These are phyloP conservation scores for Drosophila neoperkinsi DNA, from an alignment of 2,888 invertebrate species.

Conservation along the genomic window DNA sequence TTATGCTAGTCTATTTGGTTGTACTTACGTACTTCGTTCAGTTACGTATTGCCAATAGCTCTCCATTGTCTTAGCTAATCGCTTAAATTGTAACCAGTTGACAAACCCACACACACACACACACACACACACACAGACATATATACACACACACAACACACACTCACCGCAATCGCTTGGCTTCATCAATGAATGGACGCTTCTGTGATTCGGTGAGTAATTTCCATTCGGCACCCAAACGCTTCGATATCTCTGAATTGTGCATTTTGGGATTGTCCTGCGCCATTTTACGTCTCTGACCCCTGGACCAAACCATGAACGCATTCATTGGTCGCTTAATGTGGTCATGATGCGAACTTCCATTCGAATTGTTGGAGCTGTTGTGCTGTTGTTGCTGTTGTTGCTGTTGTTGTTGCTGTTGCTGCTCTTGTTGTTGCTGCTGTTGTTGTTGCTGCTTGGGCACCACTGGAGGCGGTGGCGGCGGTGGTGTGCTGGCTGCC, in stretches of 20 bases:
- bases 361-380: constrained; percentile 34
- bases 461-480: constrained; percentile 46
- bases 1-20: no score
- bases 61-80: constrained; percentile 78
- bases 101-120: constrained; percentile 45
- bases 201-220: constrained; percentile 94
- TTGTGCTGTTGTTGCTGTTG: constrained; percentile 20
- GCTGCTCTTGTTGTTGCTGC: constrained; percentile 28
- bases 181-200: constrained; percentile 97
- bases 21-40: no score
- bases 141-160: constrained; percentile 8
- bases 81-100: constrained; percentile 73
- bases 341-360: constrained; percentile 87
- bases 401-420: constrained; percentile 34
- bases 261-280: constrained; percentile 98
- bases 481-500: constrained; percentile 44
- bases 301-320: constrained; percentile 98
- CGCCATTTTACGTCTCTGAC: constrained; percentile 96
- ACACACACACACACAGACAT: constrained; percentile 26
- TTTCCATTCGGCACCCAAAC: constrained; percentile 97
- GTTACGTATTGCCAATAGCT: no score
- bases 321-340: constrained; percentile 99
- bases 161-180: constrained; percentile 92
- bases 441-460: constrained; percentile 30
- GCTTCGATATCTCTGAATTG: constrained; percentile 95